These are phyloP conservation scores for Galeopterus variegatus DNA, from an alignment of 2,113 vertebrate genomes.

Conservation along the genomic window DNA sequence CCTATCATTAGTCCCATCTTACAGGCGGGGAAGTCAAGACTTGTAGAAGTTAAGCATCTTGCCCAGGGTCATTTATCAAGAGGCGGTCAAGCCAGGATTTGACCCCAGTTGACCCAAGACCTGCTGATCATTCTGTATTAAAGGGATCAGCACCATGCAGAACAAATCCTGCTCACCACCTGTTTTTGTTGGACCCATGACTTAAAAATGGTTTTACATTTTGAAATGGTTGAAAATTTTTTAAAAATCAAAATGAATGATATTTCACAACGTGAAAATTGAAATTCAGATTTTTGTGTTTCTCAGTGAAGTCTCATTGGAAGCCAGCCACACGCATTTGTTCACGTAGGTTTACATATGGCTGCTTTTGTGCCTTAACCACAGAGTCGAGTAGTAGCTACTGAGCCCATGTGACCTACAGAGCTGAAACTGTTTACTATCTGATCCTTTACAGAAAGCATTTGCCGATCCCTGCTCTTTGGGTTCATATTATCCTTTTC, in stretches of 20 bases:
- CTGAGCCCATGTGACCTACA: not conserved
- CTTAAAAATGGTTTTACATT: not conserved
- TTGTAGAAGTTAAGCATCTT: not conserved
- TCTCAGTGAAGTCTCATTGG: not conserved
- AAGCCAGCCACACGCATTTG: too few species aligned
- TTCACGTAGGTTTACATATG: not conserved
- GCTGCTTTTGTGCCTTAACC: not conserved
- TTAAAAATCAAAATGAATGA: not conserved
- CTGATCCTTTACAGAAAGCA: not conserved
- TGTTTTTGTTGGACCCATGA: not conserved
- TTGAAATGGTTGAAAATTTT: not conserved
- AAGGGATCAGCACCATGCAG: fast-evolving
- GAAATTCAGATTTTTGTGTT: not conserved
- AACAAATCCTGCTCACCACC: not conserved
- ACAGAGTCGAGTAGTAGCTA: too few species aligned
- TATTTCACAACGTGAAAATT: not conserved
- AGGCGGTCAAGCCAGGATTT: not conserved
- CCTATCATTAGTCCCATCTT: not conserved
- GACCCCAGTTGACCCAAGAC: not conserved
- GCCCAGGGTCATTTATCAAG: not conserved
- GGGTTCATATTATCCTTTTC: not conserved
- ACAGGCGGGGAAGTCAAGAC: not conserved
- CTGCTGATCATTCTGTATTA: fast-evolving
- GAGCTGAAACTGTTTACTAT: not conserved
- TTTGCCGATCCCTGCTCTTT: not conserved